A percentile compares a stretch with the other conserved stretches of the same genome.
These are phyloP conservation scores for Ormyrus rosae DNA, from an alignment of 2,888 invertebrate species.

Conservation along the genomic window DNA sequence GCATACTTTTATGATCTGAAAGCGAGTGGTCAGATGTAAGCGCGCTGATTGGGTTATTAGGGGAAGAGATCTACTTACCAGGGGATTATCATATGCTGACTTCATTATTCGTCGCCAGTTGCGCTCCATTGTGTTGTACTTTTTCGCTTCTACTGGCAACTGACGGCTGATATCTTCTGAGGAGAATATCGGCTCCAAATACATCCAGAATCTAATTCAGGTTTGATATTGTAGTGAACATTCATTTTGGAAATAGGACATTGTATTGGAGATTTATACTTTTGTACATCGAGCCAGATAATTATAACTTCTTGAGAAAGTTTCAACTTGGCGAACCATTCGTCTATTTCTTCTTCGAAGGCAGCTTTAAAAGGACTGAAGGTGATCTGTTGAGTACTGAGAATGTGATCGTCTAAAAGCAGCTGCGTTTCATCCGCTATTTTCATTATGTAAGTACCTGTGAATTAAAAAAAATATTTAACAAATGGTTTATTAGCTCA, in stretches of 20 bases:
- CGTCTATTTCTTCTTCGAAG: constrained; percentile 84
- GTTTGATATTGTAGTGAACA: no score
- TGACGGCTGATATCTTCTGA: constrained; percentile 89
- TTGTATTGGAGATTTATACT: constrained; percentile 74
- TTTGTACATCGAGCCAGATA: constrained; percentile 86
- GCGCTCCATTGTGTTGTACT: constrained; percentile 87
- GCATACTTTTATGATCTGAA: constrained; percentile 81
- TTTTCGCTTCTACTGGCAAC: constrained; percentile 86
- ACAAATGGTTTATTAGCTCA: not conserved
- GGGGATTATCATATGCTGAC: constrained; percentile 82
- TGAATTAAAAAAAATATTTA: not conserved
- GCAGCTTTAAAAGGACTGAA: constrained; percentile 88
- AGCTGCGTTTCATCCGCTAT: constrained; percentile 85
- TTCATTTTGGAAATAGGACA: no score
- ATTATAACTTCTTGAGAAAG: constrained; percentile 81
- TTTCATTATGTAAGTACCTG: constrained; percentile 86
- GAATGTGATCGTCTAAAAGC: constrained; percentile 85
- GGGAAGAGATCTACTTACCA: no score
- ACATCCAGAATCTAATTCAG: constrained; percentile 83
- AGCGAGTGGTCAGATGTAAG: not conserved
- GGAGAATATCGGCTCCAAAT: constrained; percentile 88
- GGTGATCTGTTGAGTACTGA: constrained; percentile 85
- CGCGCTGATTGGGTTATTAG: no score
- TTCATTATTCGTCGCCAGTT: constrained; percentile 89
- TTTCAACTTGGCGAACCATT: constrained; percentile 85